Base-by-base conservation (phyloP, 2,797 vertebrate species). In the Lacerta bilineata region DNA sequence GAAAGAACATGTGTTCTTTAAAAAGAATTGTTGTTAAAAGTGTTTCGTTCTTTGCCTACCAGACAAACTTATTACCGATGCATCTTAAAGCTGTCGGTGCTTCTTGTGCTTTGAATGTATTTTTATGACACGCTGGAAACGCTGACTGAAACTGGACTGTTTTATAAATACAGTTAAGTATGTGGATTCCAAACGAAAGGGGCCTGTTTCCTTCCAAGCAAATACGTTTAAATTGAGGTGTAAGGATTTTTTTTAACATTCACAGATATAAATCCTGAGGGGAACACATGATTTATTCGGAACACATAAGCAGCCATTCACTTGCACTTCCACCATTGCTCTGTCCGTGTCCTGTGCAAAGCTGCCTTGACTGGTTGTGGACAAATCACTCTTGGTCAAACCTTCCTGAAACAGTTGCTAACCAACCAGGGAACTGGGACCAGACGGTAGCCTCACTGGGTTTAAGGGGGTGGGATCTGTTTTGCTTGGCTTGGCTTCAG, bases 1-100 rank as follows among this genome's bases (percentile, higher is more conserved):
- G 55, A 92, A 94, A 93, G 78, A 91, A 50, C 25, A 3, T 27
- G 39, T 6, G 41, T 81, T 91, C 87, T 33, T 84, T 91, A 94
- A 76, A 11, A 0, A 89, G 92, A 91, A 66, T 78, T 86, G 50
- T 68, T 93, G 87, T 94, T 84, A 23, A 46, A 87, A 64, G 33
- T 20, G 27, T 84, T 90, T 90, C 86, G 17, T 90, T 87, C 74
- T 71, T 85, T 88, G 84, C 46, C 36, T 74, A 88, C 80, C 89
- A 86, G 75, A 66, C 84, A 85, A 80, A 90, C 75, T 80, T 84
- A 27, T 76, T 69, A 25, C 33, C 0, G 0, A 87, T 59, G 46
- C 55, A 85, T 0, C 0, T 72, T 5, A 76, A 71, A 80, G 83
- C 11, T 36, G 3, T 0, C 23, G 69, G 79, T 41, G 68, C 59